These are phyloP conservation scores for Entomobrya multifasciata DNA, from an alignment of 2,888 invertebrate genomes.

Conservation along the genomic window DNA sequence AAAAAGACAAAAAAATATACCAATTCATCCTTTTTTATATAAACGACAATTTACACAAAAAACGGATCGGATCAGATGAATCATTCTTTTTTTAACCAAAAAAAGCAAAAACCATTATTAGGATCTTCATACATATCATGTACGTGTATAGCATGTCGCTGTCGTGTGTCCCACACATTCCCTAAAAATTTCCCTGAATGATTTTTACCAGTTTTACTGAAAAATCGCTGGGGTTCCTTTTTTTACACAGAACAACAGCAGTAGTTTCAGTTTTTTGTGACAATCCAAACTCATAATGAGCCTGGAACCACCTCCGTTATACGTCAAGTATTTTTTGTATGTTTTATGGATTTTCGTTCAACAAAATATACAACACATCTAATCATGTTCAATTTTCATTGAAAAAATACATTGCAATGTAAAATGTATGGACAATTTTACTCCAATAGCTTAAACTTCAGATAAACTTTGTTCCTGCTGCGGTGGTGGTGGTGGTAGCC, in stretches of 20 bases:
- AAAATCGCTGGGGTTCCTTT: slow-evolving; percentile 48
- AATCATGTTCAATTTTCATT: background rate
- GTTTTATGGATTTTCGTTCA: slow-evolving; percentile 66
- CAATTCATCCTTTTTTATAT: slow-evolving; percentile 43
- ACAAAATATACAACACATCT: no score
- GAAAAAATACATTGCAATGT: background rate
- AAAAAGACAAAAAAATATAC: slow-evolving; percentile 28
- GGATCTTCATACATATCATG: no score
- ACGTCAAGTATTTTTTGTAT: slow-evolving; percentile 71
- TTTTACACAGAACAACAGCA: slow-evolving; percentile 9
- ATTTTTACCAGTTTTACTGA: background rate
- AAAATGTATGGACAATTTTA: background rate
- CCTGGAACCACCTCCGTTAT: slow-evolving; percentile 57
- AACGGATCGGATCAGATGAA: slow-evolving; percentile 33
- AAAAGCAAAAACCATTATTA: background rate
- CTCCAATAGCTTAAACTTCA: no score
- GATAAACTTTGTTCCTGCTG: background rate
- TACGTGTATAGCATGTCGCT: slow-evolving; percentile 24
- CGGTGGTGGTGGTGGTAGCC: background rate
- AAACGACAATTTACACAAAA: background rate
- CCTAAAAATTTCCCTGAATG: slow-evolving; percentile 5
- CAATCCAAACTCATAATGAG: slow-evolving; percentile 62
- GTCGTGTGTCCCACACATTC: slow-evolving; percentile 69
- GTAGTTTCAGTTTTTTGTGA: slow-evolving; percentile 18
- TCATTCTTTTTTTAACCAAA: slow-evolving; percentile 45